These are phyloP conservation scores for Campopleginae sp. DNA, from an alignment of 2,888 invertebrate species.

Conservation along the genomic window DNA sequence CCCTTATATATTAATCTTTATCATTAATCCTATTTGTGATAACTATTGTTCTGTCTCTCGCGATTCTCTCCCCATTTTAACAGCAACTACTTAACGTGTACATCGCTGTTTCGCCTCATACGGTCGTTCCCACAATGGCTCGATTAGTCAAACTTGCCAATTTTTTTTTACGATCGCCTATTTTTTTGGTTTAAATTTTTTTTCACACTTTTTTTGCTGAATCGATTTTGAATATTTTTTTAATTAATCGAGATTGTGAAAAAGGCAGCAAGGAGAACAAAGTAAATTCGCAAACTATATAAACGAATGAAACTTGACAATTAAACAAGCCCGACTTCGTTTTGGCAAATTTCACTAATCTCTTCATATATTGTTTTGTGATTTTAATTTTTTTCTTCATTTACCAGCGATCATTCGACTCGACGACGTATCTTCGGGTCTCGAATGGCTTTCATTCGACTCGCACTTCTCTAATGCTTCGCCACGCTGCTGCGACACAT, in stretches of 20 bases:
- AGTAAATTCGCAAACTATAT: neutral
- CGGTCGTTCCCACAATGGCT: neutral
- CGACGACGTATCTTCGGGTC: constrained; percentile 34
- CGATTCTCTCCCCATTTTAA: constrained; percentile 72
- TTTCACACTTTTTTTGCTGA: neutral
- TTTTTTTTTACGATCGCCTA: neutral
- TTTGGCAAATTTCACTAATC: constrained; percentile 55
- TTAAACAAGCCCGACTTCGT: neutral
- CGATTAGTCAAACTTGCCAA: constrained; percentile 53
- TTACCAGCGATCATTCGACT: constrained; percentile 38
- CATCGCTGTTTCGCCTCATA: constrained; percentile 25
- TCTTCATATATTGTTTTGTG: constrained; percentile 6
- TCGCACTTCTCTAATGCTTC: constrained; percentile 46
- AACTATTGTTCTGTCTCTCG: constrained; percentile 71
- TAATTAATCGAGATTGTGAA: neutral
- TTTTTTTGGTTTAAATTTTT: neutral
- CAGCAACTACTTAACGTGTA: constrained; percentile 58
- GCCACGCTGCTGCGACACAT: constrained; percentile 19
- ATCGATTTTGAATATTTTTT: constrained; percentile 18
- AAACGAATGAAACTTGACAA: neutral
- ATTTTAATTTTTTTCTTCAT: constrained; percentile 6
- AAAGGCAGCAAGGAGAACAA: neutral
- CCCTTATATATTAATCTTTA: constrained; percentile 59
- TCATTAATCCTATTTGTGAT: constrained; percentile 66
- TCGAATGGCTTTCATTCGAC: constrained; percentile 31